These are phyloP conservation scores for Actenoides lindsayi DNA, from an alignment of 2,113 vertebrate species.

Conservation along the genomic window DNA sequence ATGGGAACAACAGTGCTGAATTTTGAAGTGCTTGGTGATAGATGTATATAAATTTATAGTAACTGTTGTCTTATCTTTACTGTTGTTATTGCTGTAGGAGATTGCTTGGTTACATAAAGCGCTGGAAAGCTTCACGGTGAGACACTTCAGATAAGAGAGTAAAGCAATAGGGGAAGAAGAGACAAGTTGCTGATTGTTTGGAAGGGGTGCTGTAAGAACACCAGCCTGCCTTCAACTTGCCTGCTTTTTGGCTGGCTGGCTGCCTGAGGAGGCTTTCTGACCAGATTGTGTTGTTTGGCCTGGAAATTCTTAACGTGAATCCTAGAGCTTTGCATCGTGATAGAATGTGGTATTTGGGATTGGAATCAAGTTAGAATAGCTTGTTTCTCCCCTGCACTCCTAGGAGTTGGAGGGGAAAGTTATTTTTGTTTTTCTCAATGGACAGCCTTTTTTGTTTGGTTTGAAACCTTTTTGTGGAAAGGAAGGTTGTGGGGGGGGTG, in stretches of 20 bases:
- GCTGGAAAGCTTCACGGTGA: not conserved
- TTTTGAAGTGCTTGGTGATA: not conserved
- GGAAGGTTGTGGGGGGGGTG: not conserved
- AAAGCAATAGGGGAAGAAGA: not conserved
- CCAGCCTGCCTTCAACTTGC: not conserved
- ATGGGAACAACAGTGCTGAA: not conserved
- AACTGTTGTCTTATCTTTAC: not conserved
- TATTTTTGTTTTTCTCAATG: not conserved
- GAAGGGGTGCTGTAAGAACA: not conserved
- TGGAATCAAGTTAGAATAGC: not conserved
- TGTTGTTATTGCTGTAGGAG: not conserved
- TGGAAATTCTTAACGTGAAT: not conserved
- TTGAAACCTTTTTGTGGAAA: not conserved
- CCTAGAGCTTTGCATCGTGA: not conserved
- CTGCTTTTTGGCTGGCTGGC: not conserved
- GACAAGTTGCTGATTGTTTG: not conserved
- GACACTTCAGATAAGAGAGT: not conserved
- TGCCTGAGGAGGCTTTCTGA: fast-evolving
- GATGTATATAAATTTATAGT: not conserved
- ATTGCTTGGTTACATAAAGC: not conserved
- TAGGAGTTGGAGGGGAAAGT: not conserved
- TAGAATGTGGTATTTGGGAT: not conserved
- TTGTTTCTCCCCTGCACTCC: not conserved
- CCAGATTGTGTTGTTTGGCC: not conserved
- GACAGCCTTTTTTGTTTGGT: not conserved